Evolutionary conservation across 2,888 invertebrate species (phyloP).

Genomic region (Leucania comma): DNA sequence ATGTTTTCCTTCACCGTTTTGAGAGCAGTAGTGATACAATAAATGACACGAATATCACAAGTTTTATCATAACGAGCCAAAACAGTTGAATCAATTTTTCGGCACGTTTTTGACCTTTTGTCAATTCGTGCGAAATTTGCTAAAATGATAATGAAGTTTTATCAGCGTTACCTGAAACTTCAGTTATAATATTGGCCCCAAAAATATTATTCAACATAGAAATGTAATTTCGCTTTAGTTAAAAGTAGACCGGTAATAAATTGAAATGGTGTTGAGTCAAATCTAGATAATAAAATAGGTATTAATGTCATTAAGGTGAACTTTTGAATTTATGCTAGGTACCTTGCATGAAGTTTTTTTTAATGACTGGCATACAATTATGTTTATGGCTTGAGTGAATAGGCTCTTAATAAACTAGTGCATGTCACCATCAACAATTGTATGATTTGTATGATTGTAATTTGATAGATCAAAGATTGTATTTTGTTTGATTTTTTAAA

Average conservation of each 20-base stretch:
- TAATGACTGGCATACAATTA: background rate
- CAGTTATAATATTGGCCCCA: constrained; percentile 2
- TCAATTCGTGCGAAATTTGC: background rate
- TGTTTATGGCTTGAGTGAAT: no score
- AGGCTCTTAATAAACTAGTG: no score
- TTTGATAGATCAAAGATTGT: no score
- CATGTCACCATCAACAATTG: no score
- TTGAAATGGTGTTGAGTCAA: constrained; percentile 36
- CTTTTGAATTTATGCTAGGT: constrained; percentile 21
- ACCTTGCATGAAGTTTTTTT: background rate
- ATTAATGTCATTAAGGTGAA: constrained; percentile 12
- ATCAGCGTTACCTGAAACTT: background rate
- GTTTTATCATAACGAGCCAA: no score
- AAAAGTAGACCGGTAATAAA: constrained; percentile 30
- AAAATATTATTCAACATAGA: constrained; percentile 26
- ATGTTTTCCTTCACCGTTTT: no score
- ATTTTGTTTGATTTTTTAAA: no score
- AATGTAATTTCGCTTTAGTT: constrained; percentile 10
- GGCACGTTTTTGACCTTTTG: background rate
- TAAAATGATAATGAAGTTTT: constrained; percentile 29
- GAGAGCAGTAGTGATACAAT: no score
- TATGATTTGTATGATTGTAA: no score
- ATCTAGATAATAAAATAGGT: constrained; percentile 14
- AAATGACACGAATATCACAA: no score
- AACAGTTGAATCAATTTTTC: background rate